These are phyloP conservation scores for Elephas maximus DNA, from an alignment of 2,113 vertebrate genomes.

Conservation along the genomic window DNA sequence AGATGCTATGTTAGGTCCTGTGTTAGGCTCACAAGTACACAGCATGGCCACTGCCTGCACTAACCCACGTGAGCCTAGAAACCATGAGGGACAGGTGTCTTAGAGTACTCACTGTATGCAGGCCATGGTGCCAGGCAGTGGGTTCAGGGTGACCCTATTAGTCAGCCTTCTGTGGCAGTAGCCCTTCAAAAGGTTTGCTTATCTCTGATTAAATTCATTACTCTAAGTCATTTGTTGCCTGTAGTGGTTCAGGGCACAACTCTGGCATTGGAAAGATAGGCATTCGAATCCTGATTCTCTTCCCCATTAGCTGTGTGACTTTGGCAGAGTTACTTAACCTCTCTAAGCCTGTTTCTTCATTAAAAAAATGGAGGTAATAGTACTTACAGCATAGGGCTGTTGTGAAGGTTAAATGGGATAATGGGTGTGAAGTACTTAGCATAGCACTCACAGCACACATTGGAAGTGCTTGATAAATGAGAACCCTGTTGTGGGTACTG, in stretches of 20 bases:
- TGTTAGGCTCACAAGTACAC: neutral
- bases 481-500: neutral
- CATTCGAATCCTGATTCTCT: neutral
- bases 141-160: neutral
- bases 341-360: neutral
- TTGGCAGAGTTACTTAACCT: neutral
- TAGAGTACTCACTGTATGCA: rapidly evolving
- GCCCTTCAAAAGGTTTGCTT: neutral
- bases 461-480: rapidly evolving
- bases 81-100: rapidly evolving
- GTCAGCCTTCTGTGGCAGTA: neutral
- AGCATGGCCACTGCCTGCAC: neutral
- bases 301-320: neutral
- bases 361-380: neutral
- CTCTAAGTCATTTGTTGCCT: neutral
- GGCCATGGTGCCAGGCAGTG: rapidly evolving
- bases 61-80: rapidly evolving
- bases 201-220: neutral
- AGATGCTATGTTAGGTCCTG: neutral
- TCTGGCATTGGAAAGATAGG: neutral
- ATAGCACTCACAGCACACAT: rapidly evolving
- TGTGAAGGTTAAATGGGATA: neutral
- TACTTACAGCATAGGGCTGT: neutral
- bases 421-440: neutral
- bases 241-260: neutral